Conservation (phyloP, 2,888 invertebrate genomes). For the Hirudinaria manillensis region DNA sequence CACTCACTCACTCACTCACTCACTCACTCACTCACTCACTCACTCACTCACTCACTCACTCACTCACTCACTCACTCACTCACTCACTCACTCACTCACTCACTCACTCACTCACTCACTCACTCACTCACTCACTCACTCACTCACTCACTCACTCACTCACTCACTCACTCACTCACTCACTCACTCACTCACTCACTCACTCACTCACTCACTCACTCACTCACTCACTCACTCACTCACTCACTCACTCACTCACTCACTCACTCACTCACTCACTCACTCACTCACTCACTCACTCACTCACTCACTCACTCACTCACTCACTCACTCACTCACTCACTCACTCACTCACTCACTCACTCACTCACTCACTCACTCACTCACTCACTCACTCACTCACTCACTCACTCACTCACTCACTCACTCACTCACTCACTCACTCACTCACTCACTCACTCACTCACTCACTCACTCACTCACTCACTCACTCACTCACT, state of each 20-base stretch:
- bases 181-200: not conserved
- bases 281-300: not conserved
- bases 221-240: not conserved
- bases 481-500: slow-evolving; percentile 15
- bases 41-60: slow-evolving; percentile 13
- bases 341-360: not conserved
- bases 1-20: not conserved
- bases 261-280: not conserved
- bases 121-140: slow-evolving; percentile 12
- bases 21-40: slow-evolving; percentile 11
- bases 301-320: not conserved
- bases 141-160: slow-evolving; percentile 6
- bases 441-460: slow-evolving; percentile 13
- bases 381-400: slow-evolving; percentile 16
- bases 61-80: slow-evolving; percentile 15
- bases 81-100: slow-evolving; percentile 13
- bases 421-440: slow-evolving; percentile 19
- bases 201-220: slow-evolving; percentile 25
- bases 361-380: slow-evolving; percentile 19
- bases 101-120: slow-evolving; percentile 17
- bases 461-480: slow-evolving; percentile 11
- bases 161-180: slow-evolving; percentile 10
- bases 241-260: not conserved
- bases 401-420: slow-evolving; percentile 8
- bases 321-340: not conserved